Evolutionary conservation across 1,140 invertebrate genomes (phyloP), one percentile per base, ranked within the genome.

Genomic region (Trichomalopsis sarcophagae): DNA sequence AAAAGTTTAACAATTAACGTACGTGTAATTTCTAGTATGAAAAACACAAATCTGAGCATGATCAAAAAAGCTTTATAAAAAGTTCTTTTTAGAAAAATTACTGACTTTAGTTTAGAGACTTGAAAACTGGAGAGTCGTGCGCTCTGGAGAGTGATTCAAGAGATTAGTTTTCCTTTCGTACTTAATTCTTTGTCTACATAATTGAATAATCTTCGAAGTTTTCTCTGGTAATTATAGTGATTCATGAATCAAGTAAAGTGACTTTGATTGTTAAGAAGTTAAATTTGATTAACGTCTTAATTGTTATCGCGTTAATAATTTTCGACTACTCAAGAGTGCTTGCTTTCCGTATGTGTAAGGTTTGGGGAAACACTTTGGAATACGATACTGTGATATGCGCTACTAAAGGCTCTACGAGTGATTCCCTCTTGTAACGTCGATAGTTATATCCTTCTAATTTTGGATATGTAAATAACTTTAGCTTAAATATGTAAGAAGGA

Each of bases 361-460:
- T 73, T 82, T 75, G 76, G 33, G 69, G 33, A 83, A 86, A 88
- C 84, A 89, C 82, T 89, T 88, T 88, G 87, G 88, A 88, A 92
- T 91, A 89, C 89, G 89, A 92, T 91, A 91, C 92, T 92, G 92
- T 93, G 92, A 93, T 93, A 93, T 92, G 90, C 88, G 91, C 90
- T 91, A 91, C 90, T 92, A 92, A 92, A 91, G 89, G 91, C 89
- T 90, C 89, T 90, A 86, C 44, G 74, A 82, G 80, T 87, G 50
- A 83, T 87, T 86, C 23, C 84, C 74, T 86, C 77, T 85, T 79
- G n/a, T 81, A 84, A 85, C 40, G 47, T 81, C 23, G 71, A 85
- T 81, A 81, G 71, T 81, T 81, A 81, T 14, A 11, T 68, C 13
- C 71, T n/a, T 50, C 47, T 85, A 76, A 81, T 85, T 81, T 23